phyloP scores from a whole-genome alignment of 2,113 vertebrate genomes.

The Morone saxatilis region DNA sequence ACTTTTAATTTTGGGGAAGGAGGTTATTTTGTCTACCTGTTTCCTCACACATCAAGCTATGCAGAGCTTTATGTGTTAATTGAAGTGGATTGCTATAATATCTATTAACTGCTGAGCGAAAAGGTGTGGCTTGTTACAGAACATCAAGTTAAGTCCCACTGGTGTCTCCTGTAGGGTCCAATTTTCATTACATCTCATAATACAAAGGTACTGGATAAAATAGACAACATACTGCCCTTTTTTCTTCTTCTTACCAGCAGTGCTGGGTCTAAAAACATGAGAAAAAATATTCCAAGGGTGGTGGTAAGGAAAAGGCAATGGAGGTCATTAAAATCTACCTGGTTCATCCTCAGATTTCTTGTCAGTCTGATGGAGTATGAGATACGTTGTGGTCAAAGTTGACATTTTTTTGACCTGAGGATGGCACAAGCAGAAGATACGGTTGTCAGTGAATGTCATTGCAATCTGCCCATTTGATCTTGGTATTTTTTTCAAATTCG shows the following conservation, averaged over 20 bases:
- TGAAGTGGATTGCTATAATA: neutral
- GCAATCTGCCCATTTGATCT: neutral
- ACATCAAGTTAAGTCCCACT: neutral
- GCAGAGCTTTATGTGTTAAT: neutral
- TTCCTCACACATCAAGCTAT: neutral
- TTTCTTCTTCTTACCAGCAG: neutral
- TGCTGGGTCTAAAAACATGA: neutral
- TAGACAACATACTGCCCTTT: neutral
- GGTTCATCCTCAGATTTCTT: neutral
- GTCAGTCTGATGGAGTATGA: neutral
- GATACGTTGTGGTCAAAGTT: neutral
- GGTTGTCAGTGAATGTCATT: neutral
- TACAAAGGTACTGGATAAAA: neutral
- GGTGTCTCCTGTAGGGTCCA: neutral
- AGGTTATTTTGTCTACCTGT: neutral
- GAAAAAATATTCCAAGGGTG: neutral
- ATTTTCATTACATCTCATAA: slow-evolving; percentile 8
- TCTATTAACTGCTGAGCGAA: neutral
- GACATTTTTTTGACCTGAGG: neutral
- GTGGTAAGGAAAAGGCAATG: neutral
- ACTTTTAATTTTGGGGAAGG: neutral
- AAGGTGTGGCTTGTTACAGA: neutral
- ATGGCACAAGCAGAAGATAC: neutral
- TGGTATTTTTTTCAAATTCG: neutral
- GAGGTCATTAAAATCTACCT: neutral